Base-by-base conservation (phyloP, 2,888 invertebrate species). In the Syritta pipiens region DNA sequence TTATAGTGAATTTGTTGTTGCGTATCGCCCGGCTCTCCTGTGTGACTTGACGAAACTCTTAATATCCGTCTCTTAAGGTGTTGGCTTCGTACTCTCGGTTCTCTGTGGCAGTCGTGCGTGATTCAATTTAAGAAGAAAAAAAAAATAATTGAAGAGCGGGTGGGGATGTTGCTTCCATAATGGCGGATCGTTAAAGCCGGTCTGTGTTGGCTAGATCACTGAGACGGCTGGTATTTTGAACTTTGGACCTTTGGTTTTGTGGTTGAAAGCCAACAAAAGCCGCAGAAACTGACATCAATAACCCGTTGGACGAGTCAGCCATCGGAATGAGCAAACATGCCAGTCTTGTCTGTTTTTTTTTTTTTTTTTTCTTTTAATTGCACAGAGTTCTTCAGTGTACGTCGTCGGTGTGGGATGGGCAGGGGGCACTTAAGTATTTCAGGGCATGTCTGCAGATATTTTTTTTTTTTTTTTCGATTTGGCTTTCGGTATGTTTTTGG, bases 241-340 rank as follows among this genome's bases (percentile, higher is more conserved):
- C 79, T 79, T 79, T 79, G 79, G 74, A 79, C 79, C 46, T 7
- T 28, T 48, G 20, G 17, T 35, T 37, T 71, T 44, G 37, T 22
- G 28, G 53, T 62, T 48, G 55, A 17, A 57, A 63, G 42, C 46
- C 22, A 37, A 30, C 46, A 32, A 57, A 35, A 60, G 42, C 63
- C 51, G 26, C 32, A 71, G 40, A 67, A 28, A 32, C 55, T 51
- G 62, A 79, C 74, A 68, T 74, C 60, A 74, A 74, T 79, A 79
- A 79, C 74, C 74, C 72, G 74, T 68, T 74, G 32, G 12, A 40
- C 60, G 37, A 67, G 62, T 62, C 72, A 57, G 35, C 37, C 40
- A 20, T 42, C 24, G 6, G 30, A 51, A 32, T 48, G 40, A 55
- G 55, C 48, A 60, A 35, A 35, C 48, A 28, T 6, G 20, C 20